phyloP scores from a whole-genome alignment of 1,140 invertebrate genomes.

The Macrobrachium nipponense region DNA sequence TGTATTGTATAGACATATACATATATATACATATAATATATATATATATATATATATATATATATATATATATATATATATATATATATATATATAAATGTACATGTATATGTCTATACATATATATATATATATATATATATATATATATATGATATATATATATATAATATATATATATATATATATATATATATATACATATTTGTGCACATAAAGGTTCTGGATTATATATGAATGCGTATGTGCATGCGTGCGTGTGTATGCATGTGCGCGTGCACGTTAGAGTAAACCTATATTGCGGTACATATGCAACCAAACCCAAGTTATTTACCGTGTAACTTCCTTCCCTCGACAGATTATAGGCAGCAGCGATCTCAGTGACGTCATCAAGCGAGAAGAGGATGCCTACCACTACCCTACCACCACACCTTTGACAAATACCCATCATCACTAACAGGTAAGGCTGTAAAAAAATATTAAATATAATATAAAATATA shows the following conservation, averaged over 20 bases:
- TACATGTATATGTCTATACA: not conserved
- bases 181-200: constrained; percentile 2
- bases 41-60: not conserved
- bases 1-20: not conserved
- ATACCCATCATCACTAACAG: constrained; percentile 36
- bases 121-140: not conserved
- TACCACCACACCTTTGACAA: constrained; percentile 6
- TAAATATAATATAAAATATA: too few relatives aligned
- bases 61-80: not conserved
- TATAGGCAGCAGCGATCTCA: constrained; percentile 14
- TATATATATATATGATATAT: not conserved
- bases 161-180: not conserved
- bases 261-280: not conserved
- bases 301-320: not conserved
- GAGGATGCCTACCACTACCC: constrained; percentile 32
- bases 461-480: not conserved
- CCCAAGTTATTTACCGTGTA: too few relatives aligned
- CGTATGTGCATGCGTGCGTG: not conserved
- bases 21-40: not conserved
- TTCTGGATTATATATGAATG: not conserved
- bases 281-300: not conserved
- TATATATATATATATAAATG: not conserved
- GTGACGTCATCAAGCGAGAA: constrained; percentile 34
- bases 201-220: not conserved
- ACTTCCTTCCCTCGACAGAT: not conserved